Conservation (phyloP, 2,888 invertebrate genomes). For the Xestoiulus laeticollis region DNA sequence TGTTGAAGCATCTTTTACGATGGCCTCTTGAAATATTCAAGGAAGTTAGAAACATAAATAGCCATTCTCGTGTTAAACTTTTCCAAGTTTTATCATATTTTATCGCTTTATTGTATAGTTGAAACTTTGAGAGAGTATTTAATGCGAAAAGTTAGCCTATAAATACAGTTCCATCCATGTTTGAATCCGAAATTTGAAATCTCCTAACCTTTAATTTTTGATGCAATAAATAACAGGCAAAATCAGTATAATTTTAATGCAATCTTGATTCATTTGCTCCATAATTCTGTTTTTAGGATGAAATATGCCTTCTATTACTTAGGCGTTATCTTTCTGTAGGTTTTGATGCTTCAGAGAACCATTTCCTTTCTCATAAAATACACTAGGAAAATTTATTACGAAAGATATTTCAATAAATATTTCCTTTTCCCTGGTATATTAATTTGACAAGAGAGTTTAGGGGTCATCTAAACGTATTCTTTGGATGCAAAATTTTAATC, state of each 20-base stretch:
- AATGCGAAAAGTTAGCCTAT: not conserved
- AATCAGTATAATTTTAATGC: not conserved
- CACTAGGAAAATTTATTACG: not conserved
- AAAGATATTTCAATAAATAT: slow-evolving; percentile 24
- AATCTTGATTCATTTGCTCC: not conserved
- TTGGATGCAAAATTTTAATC: not conserved
- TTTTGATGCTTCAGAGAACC: not conserved
- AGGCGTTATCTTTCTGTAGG: not conserved
- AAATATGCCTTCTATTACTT: slow-evolving; percentile 31
- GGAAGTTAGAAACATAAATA: no score
- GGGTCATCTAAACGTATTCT: slow-evolving; percentile 12
- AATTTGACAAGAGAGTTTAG: slow-evolving; percentile 22
- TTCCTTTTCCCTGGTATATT: not conserved
- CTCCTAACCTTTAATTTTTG: not conserved
- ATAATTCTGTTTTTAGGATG: not conserved
- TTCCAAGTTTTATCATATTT: no score
- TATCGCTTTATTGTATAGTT: no score
- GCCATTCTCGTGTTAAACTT: no score
- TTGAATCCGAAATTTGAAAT: not conserved
- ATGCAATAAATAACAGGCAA: not conserved
- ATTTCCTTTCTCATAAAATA: slow-evolving; percentile 36
- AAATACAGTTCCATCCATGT: not conserved
- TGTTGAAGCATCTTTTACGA: no score
- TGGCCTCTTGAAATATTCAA: no score
- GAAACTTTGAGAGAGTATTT: not conserved